Percentiles rank a stretch among this genome's conserved stretches.
Conservation (phyloP, 1,140 invertebrate species). For the Penaeus japonicus region DNA sequence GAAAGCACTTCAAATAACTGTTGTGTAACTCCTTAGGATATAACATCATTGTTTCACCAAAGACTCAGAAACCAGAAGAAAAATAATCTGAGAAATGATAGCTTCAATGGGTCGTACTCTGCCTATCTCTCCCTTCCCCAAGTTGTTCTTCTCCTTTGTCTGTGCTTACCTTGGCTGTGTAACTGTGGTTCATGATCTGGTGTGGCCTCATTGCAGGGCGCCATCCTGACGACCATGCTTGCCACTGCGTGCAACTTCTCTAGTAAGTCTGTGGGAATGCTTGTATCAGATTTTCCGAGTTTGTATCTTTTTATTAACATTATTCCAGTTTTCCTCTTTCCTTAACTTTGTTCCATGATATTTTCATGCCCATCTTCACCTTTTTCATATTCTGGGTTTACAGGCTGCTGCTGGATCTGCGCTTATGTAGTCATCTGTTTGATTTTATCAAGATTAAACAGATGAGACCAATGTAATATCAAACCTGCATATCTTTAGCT, state of each 20-base stretch:
- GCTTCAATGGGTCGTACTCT: neutral
- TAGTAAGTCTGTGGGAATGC: slow-evolving; percentile 58
- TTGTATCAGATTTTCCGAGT: slow-evolving; percentile 48
- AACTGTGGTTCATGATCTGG: slow-evolving; percentile 47
- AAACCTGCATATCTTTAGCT: slow-evolving; percentile 40
- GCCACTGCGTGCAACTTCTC: slow-evolving; percentile 60
- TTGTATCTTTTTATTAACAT: slow-evolving; percentile 47
- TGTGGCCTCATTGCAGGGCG: slow-evolving; percentile 57
- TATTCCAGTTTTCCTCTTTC: slow-evolving; percentile 25
- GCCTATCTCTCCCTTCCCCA: slow-evolving; percentile 13
- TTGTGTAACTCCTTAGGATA: too few relatives aligned
- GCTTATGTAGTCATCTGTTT: slow-evolving; percentile 48
- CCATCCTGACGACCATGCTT: slow-evolving; percentile 59
- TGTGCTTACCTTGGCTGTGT: slow-evolving; percentile 1
- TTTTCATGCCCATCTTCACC: slow-evolving; percentile 44
- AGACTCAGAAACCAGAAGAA: too few relatives aligned
- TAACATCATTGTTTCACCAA: too few relatives aligned
- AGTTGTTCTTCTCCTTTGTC: too few relatives aligned
- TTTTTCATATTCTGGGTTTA: slow-evolving; percentile 38
- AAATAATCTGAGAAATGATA: too few relatives aligned
- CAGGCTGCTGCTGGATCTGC: slow-evolving; percentile 54
- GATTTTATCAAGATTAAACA: slow-evolving; percentile 32
- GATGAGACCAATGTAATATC: slow-evolving; percentile 36
- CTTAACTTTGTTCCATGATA: slow-evolving; percentile 32
- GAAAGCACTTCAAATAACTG: too few relatives aligned